Percentiles rank a stretch among this genome's conserved stretches.
phyloP scores from a whole-genome alignment of 2,797 vertebrate genomes.

The Darevskia mixta region DNA sequence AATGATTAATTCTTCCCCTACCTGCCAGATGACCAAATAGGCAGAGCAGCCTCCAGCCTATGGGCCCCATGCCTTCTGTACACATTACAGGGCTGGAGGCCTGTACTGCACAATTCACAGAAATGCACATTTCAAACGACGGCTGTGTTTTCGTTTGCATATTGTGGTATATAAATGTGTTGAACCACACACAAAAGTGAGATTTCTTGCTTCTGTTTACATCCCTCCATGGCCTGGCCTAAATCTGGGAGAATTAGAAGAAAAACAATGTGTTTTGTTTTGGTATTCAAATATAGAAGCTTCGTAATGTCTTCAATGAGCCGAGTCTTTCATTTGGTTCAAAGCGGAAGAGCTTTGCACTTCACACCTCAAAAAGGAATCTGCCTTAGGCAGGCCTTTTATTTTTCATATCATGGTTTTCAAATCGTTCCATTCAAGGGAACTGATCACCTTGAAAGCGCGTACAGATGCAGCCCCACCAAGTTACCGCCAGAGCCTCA shows the following conservation, averaged over 20 bases:
- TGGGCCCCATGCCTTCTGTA: too few relatives aligned
- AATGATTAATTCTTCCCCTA: too few relatives aligned
- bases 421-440: constrained; percentile 66
- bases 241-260: not conserved
- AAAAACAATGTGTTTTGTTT: constrained; percentile 9
- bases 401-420: constrained; percentile 68
- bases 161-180: not conserved
- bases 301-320: constrained; percentile 63
- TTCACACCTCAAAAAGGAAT: constrained; percentile 63
- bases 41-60: too few relatives aligned
- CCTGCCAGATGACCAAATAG: too few relatives aligned
- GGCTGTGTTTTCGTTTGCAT: too few relatives aligned
- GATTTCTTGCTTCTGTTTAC: not conserved
- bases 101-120: too few relatives aligned
- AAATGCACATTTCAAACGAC: too few relatives aligned
- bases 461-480: constrained; percentile 70
- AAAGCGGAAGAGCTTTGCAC: constrained; percentile 66
- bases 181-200: not conserved
- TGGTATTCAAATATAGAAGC: constrained; percentile 15
- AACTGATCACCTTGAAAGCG: constrained; percentile 68
- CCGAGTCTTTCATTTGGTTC: constrained; percentile 63
- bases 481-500: constrained; percentile 73
- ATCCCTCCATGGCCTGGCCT: not conserved
- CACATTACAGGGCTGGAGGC: too few relatives aligned
- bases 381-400: constrained; percentile 65